phyloP scores from a whole-genome alignment of 1,140 invertebrate species.

The Diorhabda sublineata region DNA sequence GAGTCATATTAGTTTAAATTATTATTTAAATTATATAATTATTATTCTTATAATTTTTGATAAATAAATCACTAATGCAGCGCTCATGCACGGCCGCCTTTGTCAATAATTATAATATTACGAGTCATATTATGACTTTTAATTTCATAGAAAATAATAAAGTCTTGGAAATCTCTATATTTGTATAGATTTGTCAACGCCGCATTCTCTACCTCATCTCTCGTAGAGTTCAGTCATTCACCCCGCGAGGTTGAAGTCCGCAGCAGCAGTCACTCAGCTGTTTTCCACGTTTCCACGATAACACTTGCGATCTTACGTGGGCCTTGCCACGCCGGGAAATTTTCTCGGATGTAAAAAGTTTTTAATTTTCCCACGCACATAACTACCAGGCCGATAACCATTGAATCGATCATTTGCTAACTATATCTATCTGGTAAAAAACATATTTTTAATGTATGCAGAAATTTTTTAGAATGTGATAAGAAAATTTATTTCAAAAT shows the following conservation, averaged over 20 bases:
- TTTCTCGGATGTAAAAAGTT: background rate
- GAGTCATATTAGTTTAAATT: too few relatives aligned
- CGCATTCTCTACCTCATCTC: background rate
- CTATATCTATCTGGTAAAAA: too few relatives aligned
- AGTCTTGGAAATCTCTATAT: background rate
- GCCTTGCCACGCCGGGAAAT: background rate
- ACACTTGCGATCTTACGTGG: background rate
- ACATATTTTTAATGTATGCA: too few relatives aligned
- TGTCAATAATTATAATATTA: background rate
- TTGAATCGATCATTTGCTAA: background rate
- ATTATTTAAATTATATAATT: background rate
- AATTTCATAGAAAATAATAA: background rate
- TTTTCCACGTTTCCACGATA: background rate
- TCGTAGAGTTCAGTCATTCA: background rate
- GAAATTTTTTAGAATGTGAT: too few relatives aligned
- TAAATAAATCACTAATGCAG: background rate
- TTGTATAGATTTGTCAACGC: background rate
- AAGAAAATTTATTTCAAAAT: too few relatives aligned
- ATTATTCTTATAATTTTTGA: background rate
- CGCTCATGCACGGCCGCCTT: background rate
- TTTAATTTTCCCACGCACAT: slow-evolving; percentile 2
- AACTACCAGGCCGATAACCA: background rate
- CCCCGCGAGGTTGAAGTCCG: slow-evolving; percentile 1
- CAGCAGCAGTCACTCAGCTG: slow-evolving; percentile 1
- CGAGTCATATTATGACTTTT: background rate